Evolutionary conservation across 2,888 invertebrate species (phyloP), one percentile per base, ranked within the genome.

Genomic region (Plagodis pulveraria): DNA sequence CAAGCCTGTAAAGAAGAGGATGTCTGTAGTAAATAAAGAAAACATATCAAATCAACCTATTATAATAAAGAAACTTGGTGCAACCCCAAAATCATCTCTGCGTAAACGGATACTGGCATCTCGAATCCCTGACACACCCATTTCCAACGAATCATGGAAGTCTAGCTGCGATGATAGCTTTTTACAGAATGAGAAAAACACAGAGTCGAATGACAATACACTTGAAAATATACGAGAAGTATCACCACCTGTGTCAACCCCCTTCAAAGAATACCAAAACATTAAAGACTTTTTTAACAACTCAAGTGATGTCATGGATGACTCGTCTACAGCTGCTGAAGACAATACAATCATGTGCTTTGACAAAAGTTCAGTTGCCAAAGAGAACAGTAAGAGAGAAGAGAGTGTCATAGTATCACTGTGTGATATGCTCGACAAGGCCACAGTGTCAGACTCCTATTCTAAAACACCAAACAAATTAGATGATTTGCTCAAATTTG

Each of bases 101-200:
- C 67, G 65, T 9, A 69, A 75, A 53, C 69, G 62, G 58, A 47
- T 65, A 1, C 35, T 62, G 11, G 53, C 62, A n/a, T 63, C 69
- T 2, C 44, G 35, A 5, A 60, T 81, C 44, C 74, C 78, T 10
- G 84, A 86, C 44, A 87, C 87, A 48, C 85, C 86, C 44, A 57
- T 80, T 6, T 83, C 79, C 7, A 88, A 88, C 63, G 74, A 79
- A 48, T 89, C 89, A 5, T 86, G 82, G 76, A 86, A 84, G 65
- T 87, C 87, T 0, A 84, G 81, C 50, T 78, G 84, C 70, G 91
- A 92, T 67, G 78, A 79, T 7, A 91, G 91, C 70, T 92, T 92
- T 54, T 69, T 92, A 46, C 81, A 79, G 70, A 86, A 78, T 36
- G 91, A 92, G 52, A 87, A 85, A 65, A 84, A 89, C 57, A 86